phyloP scores from a whole-genome alignment of 2,113 vertebrate species.

The Struthio camelus region DNA sequence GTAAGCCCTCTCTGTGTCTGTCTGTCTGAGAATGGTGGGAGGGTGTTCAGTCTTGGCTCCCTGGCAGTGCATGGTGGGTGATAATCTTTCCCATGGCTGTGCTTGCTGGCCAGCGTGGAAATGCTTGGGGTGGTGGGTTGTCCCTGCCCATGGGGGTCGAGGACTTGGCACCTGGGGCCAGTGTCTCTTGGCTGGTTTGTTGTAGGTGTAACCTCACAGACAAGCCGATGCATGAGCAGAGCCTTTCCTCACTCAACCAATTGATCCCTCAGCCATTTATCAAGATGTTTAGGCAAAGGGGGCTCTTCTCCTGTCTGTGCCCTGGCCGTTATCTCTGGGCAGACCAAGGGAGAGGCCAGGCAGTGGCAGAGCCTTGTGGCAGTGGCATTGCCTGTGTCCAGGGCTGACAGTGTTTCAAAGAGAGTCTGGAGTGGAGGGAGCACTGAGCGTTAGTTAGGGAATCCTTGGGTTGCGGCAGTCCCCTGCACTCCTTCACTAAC shows the following conservation, averaged over 20 bases:
- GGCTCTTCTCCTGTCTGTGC: neutral
- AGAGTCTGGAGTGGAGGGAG: neutral
- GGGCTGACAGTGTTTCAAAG: neutral
- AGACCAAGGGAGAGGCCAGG: too few species aligned
- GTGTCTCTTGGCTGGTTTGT: neutral
- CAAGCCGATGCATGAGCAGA: neutral
- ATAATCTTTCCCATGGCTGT: fast-evolving
- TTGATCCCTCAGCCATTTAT: fast-evolving
- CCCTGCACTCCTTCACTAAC: neutral
- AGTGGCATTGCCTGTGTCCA: neutral
- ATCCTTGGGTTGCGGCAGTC: neutral
- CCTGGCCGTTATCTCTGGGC: neutral
- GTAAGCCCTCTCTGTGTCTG: neutral
- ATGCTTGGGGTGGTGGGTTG: neutral
- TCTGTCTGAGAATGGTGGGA: neutral
- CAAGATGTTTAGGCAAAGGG: neutral
- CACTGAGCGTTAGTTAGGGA: neutral
- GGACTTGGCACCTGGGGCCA: neutral
- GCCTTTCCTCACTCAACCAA: too few species aligned
- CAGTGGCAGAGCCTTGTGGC: neutral
- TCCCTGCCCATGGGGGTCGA: neutral
- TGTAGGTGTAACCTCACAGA: neutral
- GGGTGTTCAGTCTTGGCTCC: neutral
- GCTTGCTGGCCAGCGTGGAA: neutral
- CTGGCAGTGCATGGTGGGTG: neutral